These are phyloP conservation scores for Okamejei kenojei DNA, from an alignment of 2,797 vertebrate genomes.

Conservation along the genomic window DNA sequence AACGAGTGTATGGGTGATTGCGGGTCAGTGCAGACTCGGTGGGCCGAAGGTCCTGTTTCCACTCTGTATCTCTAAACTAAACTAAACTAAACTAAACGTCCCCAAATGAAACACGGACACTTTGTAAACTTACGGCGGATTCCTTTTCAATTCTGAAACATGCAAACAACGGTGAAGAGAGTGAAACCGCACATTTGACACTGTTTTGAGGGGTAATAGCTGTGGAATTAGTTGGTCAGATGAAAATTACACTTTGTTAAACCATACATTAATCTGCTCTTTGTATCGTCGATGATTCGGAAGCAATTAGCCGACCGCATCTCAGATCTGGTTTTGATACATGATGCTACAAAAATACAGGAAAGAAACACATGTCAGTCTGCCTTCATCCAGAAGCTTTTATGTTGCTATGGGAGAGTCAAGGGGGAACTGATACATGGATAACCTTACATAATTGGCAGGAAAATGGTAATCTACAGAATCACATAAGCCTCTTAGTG, in stretches of 20 bases:
- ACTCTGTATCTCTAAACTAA: too few relatives aligned
- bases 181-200: not conserved
- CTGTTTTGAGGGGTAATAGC: not conserved
- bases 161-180: not conserved
- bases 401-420: slow-evolving; percentile 28
- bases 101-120: not conserved
- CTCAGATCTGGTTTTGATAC: not conserved
- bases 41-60: too few relatives aligned
- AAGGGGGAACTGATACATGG: slow-evolving; percentile 33
- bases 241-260: slow-evolving; percentile 3
- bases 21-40: too few relatives aligned
- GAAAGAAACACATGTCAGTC: slow-evolving; percentile 27
- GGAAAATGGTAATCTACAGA: slow-evolving; percentile 35
- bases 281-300: not conserved
- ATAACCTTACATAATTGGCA: slow-evolving; percentile 38
- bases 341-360: not conserved
- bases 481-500: slow-evolving; percentile 35
- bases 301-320: slow-evolving; percentile 13
- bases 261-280: not conserved
- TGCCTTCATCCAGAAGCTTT: slow-evolving; percentile 35
- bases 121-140: not conserved
- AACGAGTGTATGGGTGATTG: too few relatives aligned
- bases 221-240: not conserved
- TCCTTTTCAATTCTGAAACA: not conserved
- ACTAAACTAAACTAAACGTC: too few relatives aligned